phyloP scores from a whole-genome alignment of 37 sponge, comb jelly and placozoan species.

The Crambe crambe region DNA sequence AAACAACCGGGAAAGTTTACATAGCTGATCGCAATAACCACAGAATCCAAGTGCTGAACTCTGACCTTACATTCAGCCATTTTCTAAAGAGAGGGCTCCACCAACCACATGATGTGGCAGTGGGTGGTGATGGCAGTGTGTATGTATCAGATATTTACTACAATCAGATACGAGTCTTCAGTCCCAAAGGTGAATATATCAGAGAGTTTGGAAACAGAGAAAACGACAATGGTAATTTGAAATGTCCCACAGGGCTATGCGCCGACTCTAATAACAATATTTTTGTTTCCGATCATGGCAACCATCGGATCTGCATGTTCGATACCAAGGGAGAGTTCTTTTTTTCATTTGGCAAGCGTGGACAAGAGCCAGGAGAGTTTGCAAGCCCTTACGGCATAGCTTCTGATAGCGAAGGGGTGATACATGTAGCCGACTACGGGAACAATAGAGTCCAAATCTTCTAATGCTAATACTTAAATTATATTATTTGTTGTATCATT shows the following conservation, averaged over 20 bases:
- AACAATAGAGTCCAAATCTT: constrained; percentile 64
- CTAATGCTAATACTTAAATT: neutral
- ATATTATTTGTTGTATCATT: neutral
- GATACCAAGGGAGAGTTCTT: neutral
- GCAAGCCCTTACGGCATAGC: constrained; percentile 40
- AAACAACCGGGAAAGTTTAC: constrained; percentile 21
- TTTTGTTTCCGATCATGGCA: neutral
- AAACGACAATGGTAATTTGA: neutral
- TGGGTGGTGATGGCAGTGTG: neutral
- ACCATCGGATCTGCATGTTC: neutral
- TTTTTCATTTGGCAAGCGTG: constrained; percentile 30
- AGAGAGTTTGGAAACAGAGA: neutral
- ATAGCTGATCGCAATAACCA: constrained; percentile 58
- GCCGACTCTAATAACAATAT: neutral
- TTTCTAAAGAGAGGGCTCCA: neutral
- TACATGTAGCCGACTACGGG: constrained; percentile 55
- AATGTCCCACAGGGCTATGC: neutral
- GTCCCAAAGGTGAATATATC: neutral
- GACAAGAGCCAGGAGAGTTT: constrained; percentile 53
- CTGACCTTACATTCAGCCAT: constrained; percentile 43
- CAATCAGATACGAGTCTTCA: neutral
- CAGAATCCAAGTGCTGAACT: constrained; percentile 53
- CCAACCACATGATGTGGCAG: neutral
- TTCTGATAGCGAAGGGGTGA: constrained; percentile 34
- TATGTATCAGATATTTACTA: neutral